A percentile compares a stretch with the other conserved stretches of the same genome.
These are phyloP conservation scores for Smutsia gigantea DNA, from an alignment of 2,797 vertebrate genomes.

Conservation along the genomic window DNA sequence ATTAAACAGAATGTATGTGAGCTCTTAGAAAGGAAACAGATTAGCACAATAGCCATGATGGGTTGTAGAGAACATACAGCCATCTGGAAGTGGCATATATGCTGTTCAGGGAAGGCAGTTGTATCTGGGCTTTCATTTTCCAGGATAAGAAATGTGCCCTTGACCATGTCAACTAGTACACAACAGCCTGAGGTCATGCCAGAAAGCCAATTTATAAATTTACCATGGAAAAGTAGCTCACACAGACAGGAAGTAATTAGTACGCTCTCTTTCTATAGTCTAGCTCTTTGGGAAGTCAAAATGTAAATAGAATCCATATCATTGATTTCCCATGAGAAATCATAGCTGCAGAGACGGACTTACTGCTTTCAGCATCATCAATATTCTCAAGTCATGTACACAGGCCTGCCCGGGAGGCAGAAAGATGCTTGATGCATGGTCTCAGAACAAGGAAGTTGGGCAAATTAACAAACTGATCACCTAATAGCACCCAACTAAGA, in stretches of 20 bases:
- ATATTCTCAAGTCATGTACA: background rate
- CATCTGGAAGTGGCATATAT: background rate
- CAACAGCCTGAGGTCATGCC: background rate
- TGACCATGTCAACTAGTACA: background rate
- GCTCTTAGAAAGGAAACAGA: background rate
- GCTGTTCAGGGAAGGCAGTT: background rate
- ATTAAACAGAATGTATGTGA: background rate
- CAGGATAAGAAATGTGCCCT: background rate
- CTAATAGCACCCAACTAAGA: background rate
- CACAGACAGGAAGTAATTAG: background rate
- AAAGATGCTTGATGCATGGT: background rate
- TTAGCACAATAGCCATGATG: background rate
- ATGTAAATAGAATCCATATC: background rate
- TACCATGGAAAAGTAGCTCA: background rate
- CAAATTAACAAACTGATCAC: background rate
- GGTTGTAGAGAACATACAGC: background rate
- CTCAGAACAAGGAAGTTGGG: background rate
- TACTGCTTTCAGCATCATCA: background rate
- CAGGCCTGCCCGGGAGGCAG: background rate
- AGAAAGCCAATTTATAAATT: background rate
- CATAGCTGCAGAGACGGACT: background rate
- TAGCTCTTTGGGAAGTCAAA: background rate
- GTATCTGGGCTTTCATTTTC: background rate
- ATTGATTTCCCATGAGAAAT: background rate
- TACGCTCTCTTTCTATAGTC: background rate